These are phyloP conservation scores for Caenorhabditis sp. DNA, from an alignment of 2,888 invertebrate genomes.

Conservation along the genomic window DNA sequence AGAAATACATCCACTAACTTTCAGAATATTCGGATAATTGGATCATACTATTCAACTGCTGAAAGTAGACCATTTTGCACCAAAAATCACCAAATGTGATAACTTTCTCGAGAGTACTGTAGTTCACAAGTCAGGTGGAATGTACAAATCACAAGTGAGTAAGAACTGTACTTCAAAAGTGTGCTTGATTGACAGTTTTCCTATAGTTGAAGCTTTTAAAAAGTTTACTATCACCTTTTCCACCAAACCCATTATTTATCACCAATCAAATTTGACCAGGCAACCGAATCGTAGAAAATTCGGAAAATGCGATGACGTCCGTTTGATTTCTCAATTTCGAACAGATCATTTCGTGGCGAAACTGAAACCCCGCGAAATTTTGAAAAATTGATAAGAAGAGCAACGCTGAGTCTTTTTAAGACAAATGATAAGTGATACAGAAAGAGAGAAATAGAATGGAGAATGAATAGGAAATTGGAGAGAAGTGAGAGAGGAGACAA, in stretches of 20 bases:
- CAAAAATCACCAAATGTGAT: too few relatives aligned
- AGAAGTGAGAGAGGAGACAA: conserved; percentile 27
- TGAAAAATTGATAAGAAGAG: conserved; percentile 38
- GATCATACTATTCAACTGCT: too few relatives aligned
- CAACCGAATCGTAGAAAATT: conserved; percentile 23
- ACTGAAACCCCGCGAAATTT: conserved; percentile 39
- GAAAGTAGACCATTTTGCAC: too few relatives aligned
- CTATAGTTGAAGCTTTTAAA: neutral
- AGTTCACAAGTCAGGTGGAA: neutral
- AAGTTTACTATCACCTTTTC: conserved; percentile 4
- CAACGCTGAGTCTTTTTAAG: conserved; percentile 4
- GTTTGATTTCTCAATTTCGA: conserved; percentile 19
- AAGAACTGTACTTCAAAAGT: neutral
- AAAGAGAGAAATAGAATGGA: conserved; percentile 8
- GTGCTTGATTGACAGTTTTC: conserved; percentile 12
- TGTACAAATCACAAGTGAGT: conserved; percentile 23
- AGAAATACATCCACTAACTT: too few relatives aligned
- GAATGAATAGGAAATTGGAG: neutral
- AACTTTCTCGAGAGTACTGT: too few relatives aligned
- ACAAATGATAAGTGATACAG: conserved; percentile 26
- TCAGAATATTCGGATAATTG: too few relatives aligned
- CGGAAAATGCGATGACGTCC: conserved; percentile 50
- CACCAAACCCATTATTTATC: neutral
- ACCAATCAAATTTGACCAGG: conserved; percentile 25
- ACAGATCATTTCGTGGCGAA: conserved; percentile 51